Percentiles rank a stretch among this genome's conserved stretches.
These are phyloP conservation scores for Drosophila sp. DNA, from an alignment of 1,140 invertebrate species.

Conservation along the genomic window DNA sequence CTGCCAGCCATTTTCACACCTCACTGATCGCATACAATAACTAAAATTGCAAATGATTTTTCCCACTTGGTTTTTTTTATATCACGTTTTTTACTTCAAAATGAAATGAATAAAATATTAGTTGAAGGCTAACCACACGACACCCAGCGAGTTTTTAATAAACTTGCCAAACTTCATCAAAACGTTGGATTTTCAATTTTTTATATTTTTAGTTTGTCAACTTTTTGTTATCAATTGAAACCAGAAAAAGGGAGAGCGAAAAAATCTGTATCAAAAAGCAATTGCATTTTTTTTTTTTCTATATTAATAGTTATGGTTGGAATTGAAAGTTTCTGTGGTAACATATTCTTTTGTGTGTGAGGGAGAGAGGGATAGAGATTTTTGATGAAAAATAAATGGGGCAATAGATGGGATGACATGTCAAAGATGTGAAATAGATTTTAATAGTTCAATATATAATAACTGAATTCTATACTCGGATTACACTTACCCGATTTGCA, in stretches of 20 bases:
- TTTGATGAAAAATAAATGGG: slow-evolving; percentile 17
- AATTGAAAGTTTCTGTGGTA: slow-evolving; percentile 28
- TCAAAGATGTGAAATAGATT: neutral
- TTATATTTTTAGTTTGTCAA: neutral
- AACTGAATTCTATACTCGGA: neutral
- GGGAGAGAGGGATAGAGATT: slow-evolving; percentile 22
- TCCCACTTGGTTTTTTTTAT: slow-evolving; percentile 19
- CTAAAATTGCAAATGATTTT: slow-evolving; percentile 53
- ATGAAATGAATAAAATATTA: slow-evolving; percentile 78
- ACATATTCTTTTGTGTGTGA: slow-evolving; percentile 58
- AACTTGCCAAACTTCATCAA: slow-evolving; percentile 70
- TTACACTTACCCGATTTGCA: slow-evolving; percentile 39
- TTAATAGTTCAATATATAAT: neutral
- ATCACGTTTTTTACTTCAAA: slow-evolving; percentile 49
- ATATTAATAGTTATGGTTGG: slow-evolving; percentile 35
- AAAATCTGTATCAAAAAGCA: slow-evolving; percentile 38
- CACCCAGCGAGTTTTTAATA: slow-evolving; percentile 61
- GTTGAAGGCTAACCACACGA: slow-evolving; percentile 34
- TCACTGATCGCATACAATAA: slow-evolving; percentile 68
- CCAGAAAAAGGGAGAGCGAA: slow-evolving; percentile 16
- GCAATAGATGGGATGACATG: neutral
- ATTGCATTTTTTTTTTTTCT: slow-evolving; percentile 49
- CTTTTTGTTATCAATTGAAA: slow-evolving; percentile 58
- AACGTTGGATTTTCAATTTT: slow-evolving; percentile 19
- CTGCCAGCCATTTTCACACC: slow-evolving; percentile 70